phyloP scores from a whole-genome alignment of 2,797 vertebrate species.

The Lepidocolaptes lacrymiger region DNA sequence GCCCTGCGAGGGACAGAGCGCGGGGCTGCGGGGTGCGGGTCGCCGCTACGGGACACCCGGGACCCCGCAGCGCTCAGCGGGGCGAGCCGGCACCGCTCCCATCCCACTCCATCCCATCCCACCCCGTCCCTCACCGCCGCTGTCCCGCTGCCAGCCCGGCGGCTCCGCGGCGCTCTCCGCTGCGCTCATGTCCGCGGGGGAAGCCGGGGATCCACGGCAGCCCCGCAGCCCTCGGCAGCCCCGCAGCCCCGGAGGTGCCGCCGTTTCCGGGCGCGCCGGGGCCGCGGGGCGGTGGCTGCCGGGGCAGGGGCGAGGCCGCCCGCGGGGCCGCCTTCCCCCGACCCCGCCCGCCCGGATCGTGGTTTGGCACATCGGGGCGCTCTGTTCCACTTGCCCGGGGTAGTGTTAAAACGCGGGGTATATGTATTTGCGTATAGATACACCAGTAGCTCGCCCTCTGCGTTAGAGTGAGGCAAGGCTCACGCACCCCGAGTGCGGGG shows the following conservation, averaged over 20 bases:
- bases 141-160: neutral
- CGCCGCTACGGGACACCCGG: neutral
- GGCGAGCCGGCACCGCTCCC: neutral
- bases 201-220: neutral
- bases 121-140: neutral
- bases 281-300: neutral
- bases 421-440: accelerated
- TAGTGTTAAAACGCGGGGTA: neutral
- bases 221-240: no score
- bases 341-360: neutral
- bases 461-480: accelerated
- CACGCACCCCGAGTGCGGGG: accelerated
- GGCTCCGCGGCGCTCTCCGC: no score
- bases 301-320: neutral
- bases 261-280: neutral
- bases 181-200: neutral
- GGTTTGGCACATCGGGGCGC: accelerated
- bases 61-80: neutral
- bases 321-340: neutral
- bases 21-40: neutral
- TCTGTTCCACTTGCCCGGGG: neutral
- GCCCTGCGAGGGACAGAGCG: slow-evolving; percentile 25
- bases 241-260: neutral
- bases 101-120: neutral
- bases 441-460: accelerated